Evolutionary conservation across 2,888 invertebrate species (phyloP).

Genomic region (Gisinianus flammeolus): DNA sequence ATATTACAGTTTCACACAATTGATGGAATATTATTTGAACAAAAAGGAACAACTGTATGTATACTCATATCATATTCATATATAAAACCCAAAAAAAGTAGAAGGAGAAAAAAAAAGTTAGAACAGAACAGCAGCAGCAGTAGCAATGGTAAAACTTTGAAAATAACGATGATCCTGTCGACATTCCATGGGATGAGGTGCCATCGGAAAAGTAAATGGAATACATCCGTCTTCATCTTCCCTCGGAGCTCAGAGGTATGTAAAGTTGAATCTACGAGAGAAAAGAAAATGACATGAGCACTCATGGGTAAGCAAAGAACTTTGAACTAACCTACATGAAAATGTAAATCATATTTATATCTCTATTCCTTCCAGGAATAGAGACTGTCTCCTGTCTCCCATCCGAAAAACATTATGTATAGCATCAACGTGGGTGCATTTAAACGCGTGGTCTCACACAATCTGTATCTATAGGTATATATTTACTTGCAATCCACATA

Average conservation of each 20-base stretch:
- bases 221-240: constrained; percentile 16
- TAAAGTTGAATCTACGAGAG: constrained; percentile 7
- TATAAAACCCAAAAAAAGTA: constrained; percentile 10
- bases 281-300: background rate
- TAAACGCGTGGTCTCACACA: background rate
- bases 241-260: constrained; percentile 5
- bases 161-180: background rate
- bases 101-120: constrained; percentile 2
- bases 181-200: background rate
- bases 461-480: background rate
- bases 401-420: constrained; percentile 5
- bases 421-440: background rate
- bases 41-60: background rate
- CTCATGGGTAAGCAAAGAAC: constrained; percentile 13
- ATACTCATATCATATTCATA: background rate
- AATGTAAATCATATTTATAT: constrained; percentile 20
- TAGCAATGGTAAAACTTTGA: background rate
- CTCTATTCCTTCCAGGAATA: background rate
- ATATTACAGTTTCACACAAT: too few species aligned
- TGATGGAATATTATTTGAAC: too few species aligned
- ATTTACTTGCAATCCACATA: background rate
- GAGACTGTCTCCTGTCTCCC: constrained; percentile 9
- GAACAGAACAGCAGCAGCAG: background rate
- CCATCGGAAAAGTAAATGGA: constrained; percentile 6
- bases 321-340: constrained; percentile 21